Evolutionary conservation across 2,888 invertebrate species (phyloP), one percentile per base, ranked within the genome.

Genomic region (Eupithecia subfuscata): DNA sequence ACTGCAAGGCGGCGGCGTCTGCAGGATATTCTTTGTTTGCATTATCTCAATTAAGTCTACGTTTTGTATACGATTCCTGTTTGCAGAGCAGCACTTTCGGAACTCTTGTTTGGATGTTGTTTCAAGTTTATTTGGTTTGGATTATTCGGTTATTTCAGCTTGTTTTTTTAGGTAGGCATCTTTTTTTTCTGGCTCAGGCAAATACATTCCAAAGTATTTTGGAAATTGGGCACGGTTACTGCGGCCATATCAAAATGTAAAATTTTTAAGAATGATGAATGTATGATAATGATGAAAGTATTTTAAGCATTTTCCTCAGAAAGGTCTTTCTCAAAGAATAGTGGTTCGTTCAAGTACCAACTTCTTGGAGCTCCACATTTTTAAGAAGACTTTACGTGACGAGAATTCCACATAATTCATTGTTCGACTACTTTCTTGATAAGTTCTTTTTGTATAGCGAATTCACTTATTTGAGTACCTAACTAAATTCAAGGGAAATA

Each of bases 311-410:
- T 22, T 60, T 60, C 6, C 25, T 25, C 0, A 60, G 25, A 60
- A 60, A 25, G 25, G 60, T 60, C 25, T 60, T 25, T 14, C 25
- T 86, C 86, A 84, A 89, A 87, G 91, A 92, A 93, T 92, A 91
- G 91, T 91, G 92, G 92, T 92, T 91, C 91, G 90, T 90, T 86
- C 85, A 84, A 90, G 90, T 92, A 92, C 91, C 93, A 92, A 92
- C 48, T 48, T 48, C 48, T 93, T 93, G 88, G 92, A 93, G 92
- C 90, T 91, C 85, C 89, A 91, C 91, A 92, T 93, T 94, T 93
- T 93, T 93, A 94, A 93, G 93, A 92, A 91, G 92, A 90, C 89
- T 87, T 87, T 85, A 94, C 94, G 94, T 94, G 94, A 91, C 89
- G 87, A 76, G 94, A 89, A 89, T 93, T 82, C 84, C 81, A 77